Evolutionary conservation across 1,140 invertebrate species (phyloP).

Genomic region (Ruditapes philippinarum): DNA sequence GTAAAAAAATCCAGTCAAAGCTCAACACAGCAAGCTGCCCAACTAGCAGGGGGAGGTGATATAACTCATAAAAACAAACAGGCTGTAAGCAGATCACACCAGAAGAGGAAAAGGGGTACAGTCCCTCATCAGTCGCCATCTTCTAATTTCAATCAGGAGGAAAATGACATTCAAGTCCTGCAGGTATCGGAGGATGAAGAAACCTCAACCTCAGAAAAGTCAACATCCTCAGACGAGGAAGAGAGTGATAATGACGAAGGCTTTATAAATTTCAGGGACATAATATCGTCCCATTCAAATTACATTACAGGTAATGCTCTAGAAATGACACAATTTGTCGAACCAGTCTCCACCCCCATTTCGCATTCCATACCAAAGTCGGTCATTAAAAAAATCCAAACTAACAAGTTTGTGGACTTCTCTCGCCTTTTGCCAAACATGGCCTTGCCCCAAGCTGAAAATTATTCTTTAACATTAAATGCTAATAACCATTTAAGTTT

Average conservation of each 20-base stretch:
- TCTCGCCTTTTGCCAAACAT: background rate
- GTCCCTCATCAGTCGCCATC: no score
- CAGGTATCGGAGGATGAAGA: no score
- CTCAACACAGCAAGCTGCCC: no score
- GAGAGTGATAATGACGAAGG: background rate
- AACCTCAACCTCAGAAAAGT: background rate
- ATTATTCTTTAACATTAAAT: background rate
- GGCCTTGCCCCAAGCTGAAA: background rate
- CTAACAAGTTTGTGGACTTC: background rate
- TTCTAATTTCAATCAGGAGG: no score
- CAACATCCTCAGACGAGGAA: background rate
- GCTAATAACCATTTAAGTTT: background rate
- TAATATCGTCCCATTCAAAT: background rate
- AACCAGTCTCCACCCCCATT: constrained; percentile 3
- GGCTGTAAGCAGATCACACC: no score
- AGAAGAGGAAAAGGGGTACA: no score
- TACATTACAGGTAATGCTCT: background rate
- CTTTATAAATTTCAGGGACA: no score
- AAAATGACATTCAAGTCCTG: no score
- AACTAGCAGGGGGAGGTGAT: no score
- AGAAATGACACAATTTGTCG: background rate
- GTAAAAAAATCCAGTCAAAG: no score
- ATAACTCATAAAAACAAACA: no score
- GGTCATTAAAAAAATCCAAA: background rate
- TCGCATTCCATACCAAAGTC: background rate